Percentiles rank a stretch among this genome's conserved stretches.
Evolutionary conservation across 1,140 invertebrate species (phyloP).

Genomic region (Mesaphorura yosii): DNA sequence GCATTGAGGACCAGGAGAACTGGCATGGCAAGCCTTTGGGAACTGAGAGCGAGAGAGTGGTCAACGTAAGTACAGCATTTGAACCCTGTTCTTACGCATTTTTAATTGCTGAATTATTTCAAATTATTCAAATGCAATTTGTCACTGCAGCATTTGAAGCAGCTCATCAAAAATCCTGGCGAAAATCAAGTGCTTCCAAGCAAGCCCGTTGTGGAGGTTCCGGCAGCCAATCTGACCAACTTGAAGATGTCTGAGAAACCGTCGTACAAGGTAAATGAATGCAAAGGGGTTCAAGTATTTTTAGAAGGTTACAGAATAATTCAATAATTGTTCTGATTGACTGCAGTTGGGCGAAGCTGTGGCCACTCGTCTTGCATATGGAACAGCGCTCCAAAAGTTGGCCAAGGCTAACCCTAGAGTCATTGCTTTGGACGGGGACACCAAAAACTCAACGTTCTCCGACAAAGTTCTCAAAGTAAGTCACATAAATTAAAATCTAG

Average conservation of each 20-base stretch:
- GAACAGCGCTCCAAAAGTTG: constrained; percentile 76
- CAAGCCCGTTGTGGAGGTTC: constrained; percentile 55
- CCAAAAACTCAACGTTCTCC: constrained; percentile 96
- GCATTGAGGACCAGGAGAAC: constrained; percentile 83
- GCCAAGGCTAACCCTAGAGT: constrained; percentile 72
- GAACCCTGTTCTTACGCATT: not conserved
- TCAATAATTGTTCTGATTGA: not conserved
- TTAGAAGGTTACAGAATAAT: not conserved
- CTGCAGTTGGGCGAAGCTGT: constrained; percentile 52
- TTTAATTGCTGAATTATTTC: not conserved
- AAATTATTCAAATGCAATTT: constrained; percentile 10
- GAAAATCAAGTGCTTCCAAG: constrained; percentile 46
- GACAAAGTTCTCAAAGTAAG: constrained; percentile 70
- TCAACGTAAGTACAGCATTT: constrained; percentile 45
- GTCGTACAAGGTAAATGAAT: constrained; percentile 55
- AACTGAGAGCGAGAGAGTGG: constrained; percentile 57
- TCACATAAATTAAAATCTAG: no score
- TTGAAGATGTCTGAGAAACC: constrained; percentile 73
- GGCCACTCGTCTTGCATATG: constrained; percentile 90
- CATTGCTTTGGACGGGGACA: constrained; percentile 88
- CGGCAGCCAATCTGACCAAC: constrained; percentile 57
- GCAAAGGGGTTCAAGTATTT: no score
- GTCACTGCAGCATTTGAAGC: constrained; percentile 48
- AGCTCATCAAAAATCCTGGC: constrained; percentile 51
- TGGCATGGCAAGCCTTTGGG: constrained; percentile 97